These are phyloP conservation scores for Metridium senile DNA, from an alignment of 92 coral and sea anemone species.

Conservation along the genomic window DNA sequence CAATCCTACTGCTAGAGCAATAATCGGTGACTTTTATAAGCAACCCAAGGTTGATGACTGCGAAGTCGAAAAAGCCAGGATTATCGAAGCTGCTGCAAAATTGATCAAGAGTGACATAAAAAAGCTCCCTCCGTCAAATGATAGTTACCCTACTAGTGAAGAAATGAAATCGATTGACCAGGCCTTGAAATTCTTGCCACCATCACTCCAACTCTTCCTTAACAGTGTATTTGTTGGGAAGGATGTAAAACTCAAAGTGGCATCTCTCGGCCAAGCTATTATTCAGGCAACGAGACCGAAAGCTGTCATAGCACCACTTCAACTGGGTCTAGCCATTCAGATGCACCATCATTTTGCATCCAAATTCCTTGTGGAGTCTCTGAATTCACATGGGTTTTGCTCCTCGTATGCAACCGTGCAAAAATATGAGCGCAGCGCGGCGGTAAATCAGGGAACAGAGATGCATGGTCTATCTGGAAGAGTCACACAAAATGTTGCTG, in stretches of 20 bases:
- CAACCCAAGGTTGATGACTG: constrained; percentile 21
- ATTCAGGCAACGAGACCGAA: constrained; percentile 42
- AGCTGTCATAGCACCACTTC: constrained; percentile 49
- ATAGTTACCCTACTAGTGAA: constrained; percentile 34
- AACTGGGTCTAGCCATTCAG: constrained; percentile 42
- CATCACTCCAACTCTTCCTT: constrained; percentile 27
- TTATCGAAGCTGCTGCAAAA: constrained; percentile 36
- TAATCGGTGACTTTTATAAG: constrained; percentile 16
- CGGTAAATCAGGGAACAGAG: constrained; percentile 35
- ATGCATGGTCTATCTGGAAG: constrained; percentile 18
- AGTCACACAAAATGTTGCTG: constrained; percentile 33
- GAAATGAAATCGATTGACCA: constrained; percentile 33
- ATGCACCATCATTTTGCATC: constrained; percentile 52
- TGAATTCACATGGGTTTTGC: constrained; percentile 48
- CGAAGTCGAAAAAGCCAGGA: constrained; percentile 18
- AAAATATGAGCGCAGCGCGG: constrained; percentile 46
- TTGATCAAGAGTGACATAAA: constrained; percentile 47
- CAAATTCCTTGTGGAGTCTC: constrained; percentile 42
- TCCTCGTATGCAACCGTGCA: constrained; percentile 40
- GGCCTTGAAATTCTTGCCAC: constrained; percentile 39
- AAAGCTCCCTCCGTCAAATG: constrained; percentile 22
- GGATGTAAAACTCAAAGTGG: constrained; percentile 31
- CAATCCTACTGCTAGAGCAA: constrained; percentile 16
- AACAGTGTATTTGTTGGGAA: constrained; percentile 38
- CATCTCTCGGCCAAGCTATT: constrained; percentile 55